Percentiles rank a stretch among this genome's conserved stretches.
Conservation (phyloP, 2,113 vertebrate species). For the Clarias macrocephalus region DNA sequence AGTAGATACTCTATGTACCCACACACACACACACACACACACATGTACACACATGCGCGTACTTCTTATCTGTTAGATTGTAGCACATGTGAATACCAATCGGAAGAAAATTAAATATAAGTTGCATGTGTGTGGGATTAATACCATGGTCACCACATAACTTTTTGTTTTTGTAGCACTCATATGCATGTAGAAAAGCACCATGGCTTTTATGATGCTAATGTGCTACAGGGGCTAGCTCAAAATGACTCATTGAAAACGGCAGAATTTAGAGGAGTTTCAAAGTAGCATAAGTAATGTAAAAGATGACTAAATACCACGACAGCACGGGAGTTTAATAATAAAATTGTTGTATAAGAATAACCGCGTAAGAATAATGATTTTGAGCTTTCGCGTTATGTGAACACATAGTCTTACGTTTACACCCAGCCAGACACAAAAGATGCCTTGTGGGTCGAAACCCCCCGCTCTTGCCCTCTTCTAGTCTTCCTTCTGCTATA, state of each 20-base stretch:
- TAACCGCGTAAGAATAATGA: neutral
- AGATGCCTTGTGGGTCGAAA: neutral
- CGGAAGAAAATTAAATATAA: neutral
- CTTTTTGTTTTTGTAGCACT: constrained; percentile 25
- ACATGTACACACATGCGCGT: neutral
- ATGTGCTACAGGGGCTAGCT: constrained; percentile 33
- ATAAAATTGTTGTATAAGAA: neutral
- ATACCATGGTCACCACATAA: constrained; percentile 6
- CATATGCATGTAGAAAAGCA: constrained; percentile 12
- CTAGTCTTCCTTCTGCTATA: neutral
- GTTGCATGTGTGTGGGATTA: constrained; percentile 9
- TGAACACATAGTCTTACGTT: neutral
- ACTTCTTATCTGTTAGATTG: neutral
- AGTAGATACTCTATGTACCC: neutral
- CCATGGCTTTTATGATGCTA: constrained; percentile 46
- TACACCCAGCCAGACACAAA: neutral
- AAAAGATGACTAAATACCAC: neutral
- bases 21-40: neutral
- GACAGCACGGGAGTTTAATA: neutral
- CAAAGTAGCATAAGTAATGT: neutral
- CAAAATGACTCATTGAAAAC: neutral
- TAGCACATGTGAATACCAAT: neutral
- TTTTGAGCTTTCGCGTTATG: neutral
- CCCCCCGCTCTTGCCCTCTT: neutral
- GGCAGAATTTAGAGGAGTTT: neutral